phyloP scores from a whole-genome alignment of 2,797 vertebrate genomes.

The Bovichtus variegatus region DNA sequence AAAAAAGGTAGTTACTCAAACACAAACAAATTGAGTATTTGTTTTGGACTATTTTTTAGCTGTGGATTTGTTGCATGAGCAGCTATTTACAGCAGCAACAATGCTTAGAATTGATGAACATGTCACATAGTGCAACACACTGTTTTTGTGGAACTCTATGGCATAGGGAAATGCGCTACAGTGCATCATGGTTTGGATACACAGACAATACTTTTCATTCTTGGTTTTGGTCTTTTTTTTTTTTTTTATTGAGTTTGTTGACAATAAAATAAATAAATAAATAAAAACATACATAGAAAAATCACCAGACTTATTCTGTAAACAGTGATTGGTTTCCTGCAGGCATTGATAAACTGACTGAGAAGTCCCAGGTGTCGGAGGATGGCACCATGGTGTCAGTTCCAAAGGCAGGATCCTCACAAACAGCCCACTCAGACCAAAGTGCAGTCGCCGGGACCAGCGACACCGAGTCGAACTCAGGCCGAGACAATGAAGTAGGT shows the following conservation, averaged over 20 bases:
- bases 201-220: neutral
- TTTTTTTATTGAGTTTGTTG: neutral
- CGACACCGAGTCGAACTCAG: conserved; percentile 85
- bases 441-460: conserved; percentile 78
- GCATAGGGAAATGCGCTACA: neutral
- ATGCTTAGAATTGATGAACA: neutral
- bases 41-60: neutral
- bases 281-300: too few relatives aligned
- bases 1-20: neutral
- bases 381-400: conserved; percentile 95
- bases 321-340: neutral
- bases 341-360: conserved; percentile 98
- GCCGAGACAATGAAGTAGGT: conserved; percentile 85
- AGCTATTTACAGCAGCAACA: neutral
- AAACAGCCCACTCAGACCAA: conserved; percentile 75
- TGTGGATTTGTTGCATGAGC: neutral
- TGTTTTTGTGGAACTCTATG: neutral
- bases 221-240: neutral
- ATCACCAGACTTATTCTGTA: neutral
- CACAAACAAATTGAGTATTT: neutral
- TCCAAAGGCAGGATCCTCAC: conserved; percentile 81
- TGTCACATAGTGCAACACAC: neutral
- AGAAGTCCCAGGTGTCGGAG: conserved; percentile 97
- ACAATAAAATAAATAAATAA: neutral
- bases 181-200: neutral